These are phyloP conservation scores for Astreopora myriophthalma DNA, from an alignment of 64 coral and sea anemone species.

Conservation along the genomic window DNA sequence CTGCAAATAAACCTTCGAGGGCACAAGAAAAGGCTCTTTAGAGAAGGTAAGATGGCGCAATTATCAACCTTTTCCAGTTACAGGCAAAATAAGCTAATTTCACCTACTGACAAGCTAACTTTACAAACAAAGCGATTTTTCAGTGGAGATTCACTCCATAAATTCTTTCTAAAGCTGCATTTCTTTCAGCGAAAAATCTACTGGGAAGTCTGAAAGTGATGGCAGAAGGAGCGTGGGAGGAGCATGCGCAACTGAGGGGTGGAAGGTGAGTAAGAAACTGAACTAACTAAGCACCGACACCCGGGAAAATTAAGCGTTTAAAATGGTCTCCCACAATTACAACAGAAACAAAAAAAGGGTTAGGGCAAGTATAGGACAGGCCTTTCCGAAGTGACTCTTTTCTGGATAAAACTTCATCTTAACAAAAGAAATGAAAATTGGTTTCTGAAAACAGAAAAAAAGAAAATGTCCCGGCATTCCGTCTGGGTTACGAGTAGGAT, in stretches of 20 bases:
- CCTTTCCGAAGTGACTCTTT: background rate
- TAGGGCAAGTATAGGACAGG: background rate
- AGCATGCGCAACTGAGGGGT: conserved; percentile 36
- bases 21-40: conserved; percentile 28
- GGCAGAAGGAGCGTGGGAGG: conserved; percentile 51
- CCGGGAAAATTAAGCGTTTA: background rate
- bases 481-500: conserved; percentile 29
- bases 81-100: too few species aligned
- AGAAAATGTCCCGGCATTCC: background rate
- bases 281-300: background rate
- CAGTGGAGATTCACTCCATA: background rate
- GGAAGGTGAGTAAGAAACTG: conserved; percentile 37
- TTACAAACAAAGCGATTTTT: too few species aligned
- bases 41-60: conserved; percentile 10
- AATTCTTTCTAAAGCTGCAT: background rate
- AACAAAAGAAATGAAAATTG: background rate
- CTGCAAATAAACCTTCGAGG: background rate
- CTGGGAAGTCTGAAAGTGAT: background rate
- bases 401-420: too few species aligned
- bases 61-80: too few species aligned
- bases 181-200: conserved; percentile 56
- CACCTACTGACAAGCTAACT: too few species aligned
- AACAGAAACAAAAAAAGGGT: background rate
- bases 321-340: background rate
- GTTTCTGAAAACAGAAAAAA: background rate